These are phyloP conservation scores for Hipparchia semele DNA, from an alignment of 2,888 invertebrate species.

Conservation along the genomic window DNA sequence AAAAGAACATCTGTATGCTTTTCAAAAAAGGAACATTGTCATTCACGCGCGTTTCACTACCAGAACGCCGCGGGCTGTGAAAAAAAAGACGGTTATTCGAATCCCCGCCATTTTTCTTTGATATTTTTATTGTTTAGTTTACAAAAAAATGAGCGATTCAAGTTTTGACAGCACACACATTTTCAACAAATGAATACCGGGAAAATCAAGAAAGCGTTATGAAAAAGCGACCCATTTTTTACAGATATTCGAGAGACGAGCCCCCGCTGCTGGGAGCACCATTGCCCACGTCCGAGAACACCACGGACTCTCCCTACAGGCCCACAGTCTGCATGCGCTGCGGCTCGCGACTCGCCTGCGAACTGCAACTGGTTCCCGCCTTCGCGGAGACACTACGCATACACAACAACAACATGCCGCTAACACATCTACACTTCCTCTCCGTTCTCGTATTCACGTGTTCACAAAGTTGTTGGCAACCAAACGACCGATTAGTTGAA, in stretches of 20 bases:
- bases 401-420: slow-evolving; percentile 73
- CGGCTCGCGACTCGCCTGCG: slow-evolving; percentile 88
- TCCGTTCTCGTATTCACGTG: slow-evolving; percentile 94
- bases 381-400: slow-evolving; percentile 88
- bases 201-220: no score
- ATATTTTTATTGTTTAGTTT: no score
- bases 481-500: slow-evolving; percentile 85
- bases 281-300: slow-evolving; percentile 69
- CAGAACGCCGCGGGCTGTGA: no score
- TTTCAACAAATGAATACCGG: no score
- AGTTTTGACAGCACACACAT: no score
- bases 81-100: no score
- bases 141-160: no score
- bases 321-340: slow-evolving; percentile 86
- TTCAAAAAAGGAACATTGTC: no score
- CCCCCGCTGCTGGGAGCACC: slow-evolving; percentile 88
- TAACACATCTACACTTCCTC: slow-evolving; percentile 89
- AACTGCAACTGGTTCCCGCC: slow-evolving; percentile 92
- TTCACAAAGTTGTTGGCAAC: slow-evolving; percentile 92
- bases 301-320: slow-evolving; percentile 57
- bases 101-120: no score
- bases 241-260: slow-evolving; percentile 89
- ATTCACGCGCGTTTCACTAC: no score
- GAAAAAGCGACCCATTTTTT: background rate
- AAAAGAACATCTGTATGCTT: no score